Base-by-base conservation (phyloP, 2,113 vertebrate genomes). In the Ameiurus melas region DNA sequence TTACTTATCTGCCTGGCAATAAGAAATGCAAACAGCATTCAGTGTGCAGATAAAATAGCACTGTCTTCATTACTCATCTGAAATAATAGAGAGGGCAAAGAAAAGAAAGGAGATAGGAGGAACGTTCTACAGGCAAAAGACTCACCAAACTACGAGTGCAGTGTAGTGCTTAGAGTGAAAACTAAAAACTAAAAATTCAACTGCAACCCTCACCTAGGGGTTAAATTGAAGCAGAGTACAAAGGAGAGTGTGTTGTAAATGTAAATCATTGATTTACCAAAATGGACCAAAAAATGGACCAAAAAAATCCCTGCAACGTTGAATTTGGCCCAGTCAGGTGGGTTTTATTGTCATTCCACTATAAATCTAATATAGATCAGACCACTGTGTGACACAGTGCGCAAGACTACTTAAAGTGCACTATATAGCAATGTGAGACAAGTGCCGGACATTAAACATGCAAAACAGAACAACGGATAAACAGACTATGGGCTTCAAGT, bases 41-140 rank as follows among this genome's bases (percentile, higher is more conserved):
- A 86, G 86, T 87, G 88, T 70, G 73, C 86, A 88, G 89, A 90
- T 90, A 90, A 90, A 91, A 85, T 60, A 90, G 82, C 86, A 88
- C 90, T 85, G 89, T 92, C 87, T 89, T 91, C 90, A 90, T 89
- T 91, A 87, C 85, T 91, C 86, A 91, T 90, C 87, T 88, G 71
- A 85, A 86, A 84, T 73, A 90, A 82, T 83, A 91, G 85, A 83
- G 70, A 87, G 62, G 75, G 71, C 14, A 78, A 83, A 88, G 62
- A 84, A 86, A 88, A 36, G 84, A 82, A 43, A 58, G 43, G 66
- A 86, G 82, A 64, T 71, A 89, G 43, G n/a, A 85, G 71, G 80
- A 84, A 43, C 30, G 62, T 62, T 83, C 87, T n/a, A n/a, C 20
- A 85, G 68, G 66, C 9, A 83, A 20, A 70, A 58, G n/a, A 70